phyloP scores from a whole-genome alignment of 1,140 invertebrate genomes.

The Pachyrhynchus sulphureomaculatus region DNA sequence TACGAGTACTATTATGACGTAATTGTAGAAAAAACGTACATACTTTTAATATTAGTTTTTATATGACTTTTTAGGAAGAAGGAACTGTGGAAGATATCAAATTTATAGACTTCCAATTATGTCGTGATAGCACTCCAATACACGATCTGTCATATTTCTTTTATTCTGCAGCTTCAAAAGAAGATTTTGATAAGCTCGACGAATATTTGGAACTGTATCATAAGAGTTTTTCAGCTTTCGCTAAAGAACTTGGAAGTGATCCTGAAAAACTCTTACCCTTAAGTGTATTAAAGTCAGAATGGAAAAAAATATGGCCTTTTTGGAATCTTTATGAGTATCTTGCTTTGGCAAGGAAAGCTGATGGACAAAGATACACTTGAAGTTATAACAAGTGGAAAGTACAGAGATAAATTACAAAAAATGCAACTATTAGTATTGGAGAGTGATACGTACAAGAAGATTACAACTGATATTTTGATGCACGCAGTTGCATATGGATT shows the following conservation, averaged over 20 bases:
- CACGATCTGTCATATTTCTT: slow-evolving; percentile 61
- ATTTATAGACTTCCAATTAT: slow-evolving; percentile 59
- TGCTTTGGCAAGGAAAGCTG: slow-evolving; percentile 20
- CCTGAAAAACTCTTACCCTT: slow-evolving; percentile 53
- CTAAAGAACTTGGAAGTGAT: slow-evolving; percentile 49
- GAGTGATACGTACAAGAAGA: slow-evolving; percentile 1
- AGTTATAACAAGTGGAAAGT: background rate
- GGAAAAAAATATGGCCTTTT: slow-evolving; percentile 47
- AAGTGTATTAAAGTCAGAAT: slow-evolving; percentile 48
- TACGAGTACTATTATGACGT: too few relatives aligned
- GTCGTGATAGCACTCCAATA: slow-evolving; percentile 57
- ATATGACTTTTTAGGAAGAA: slow-evolving; percentile 15
- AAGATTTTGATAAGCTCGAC: slow-evolving; percentile 53
- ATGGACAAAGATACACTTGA: background rate
- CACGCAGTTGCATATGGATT: slow-evolving; percentile 17
- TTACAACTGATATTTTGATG: background rate
- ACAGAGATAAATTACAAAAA: background rate
- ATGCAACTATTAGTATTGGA: background rate
- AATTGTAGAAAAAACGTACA: too few relatives aligned
- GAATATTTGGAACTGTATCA: slow-evolving; percentile 58
- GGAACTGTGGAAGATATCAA: slow-evolving; percentile 22
- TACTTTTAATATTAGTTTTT: too few relatives aligned
- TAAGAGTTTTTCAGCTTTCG: slow-evolving; percentile 49
- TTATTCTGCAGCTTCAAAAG: slow-evolving; percentile 56
- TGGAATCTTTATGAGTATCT: slow-evolving; percentile 34